These are phyloP conservation scores for Falco rusticolus DNA, from an alignment of 2,797 vertebrate genomes.

Conservation along the genomic window DNA sequence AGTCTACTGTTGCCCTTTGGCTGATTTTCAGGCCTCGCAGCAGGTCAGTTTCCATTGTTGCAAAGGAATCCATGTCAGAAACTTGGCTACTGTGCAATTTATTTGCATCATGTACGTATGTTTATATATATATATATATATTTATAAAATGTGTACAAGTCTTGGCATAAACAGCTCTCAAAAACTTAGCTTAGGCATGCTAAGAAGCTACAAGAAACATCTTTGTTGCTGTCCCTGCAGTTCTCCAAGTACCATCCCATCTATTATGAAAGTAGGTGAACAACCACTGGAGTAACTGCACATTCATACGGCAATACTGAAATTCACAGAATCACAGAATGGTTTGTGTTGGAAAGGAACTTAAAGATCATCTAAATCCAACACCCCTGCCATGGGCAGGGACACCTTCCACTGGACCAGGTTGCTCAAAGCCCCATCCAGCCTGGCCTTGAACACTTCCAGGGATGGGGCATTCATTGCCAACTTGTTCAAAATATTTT, in stretches of 20 bases:
- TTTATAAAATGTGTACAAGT: not conserved
- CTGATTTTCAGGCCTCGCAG: not conserved
- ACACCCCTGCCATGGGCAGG: too few species aligned
- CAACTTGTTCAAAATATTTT: not conserved
- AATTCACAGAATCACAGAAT: not conserved
- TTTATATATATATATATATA: not conserved
- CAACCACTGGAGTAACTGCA: not conserved
- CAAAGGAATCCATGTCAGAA: not conserved
- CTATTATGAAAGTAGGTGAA: not conserved
- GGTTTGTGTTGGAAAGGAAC: too few species aligned
- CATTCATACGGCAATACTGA: not conserved
- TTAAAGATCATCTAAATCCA: too few species aligned
- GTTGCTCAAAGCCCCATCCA: too few species aligned
- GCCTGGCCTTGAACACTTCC: too few species aligned
- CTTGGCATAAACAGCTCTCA: not conserved
- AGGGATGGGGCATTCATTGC: not conserved
- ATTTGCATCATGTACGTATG: not conserved
- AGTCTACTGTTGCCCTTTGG: not conserved
- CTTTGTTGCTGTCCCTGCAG: not conserved
- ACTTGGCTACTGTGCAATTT: fast-evolving
- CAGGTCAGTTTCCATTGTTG: not conserved
- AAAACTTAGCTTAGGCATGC: not conserved
- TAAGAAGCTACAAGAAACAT: not conserved
- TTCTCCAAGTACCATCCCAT: not conserved
- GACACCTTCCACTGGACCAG: too few species aligned